A percentile compares a stretch with the other conserved stretches of the same genome.
Conservation (phyloP, 2,797 vertebrate genomes). For the Heteromormyrus szaboi region DNA sequence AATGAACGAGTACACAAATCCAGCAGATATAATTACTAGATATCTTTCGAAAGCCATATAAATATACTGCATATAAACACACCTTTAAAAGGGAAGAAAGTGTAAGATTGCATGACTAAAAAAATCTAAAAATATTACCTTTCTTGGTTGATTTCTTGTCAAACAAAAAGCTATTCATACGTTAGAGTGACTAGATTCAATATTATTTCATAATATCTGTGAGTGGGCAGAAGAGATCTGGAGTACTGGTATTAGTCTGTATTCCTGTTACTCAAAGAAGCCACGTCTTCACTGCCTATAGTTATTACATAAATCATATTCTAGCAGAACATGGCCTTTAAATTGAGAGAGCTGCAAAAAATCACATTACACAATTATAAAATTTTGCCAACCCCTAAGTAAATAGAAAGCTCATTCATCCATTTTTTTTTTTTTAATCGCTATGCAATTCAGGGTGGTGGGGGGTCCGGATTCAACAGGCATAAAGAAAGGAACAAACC, state of each 20-base stretch:
- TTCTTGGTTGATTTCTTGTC: not conserved
- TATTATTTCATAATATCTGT: conserved; percentile 21
- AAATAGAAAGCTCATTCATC: not conserved
- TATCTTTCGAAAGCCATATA: not conserved
- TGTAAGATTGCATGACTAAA: not conserved
- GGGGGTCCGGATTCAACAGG: not conserved
- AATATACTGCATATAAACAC: not conserved
- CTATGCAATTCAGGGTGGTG: not conserved
- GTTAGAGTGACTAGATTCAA: not conserved
- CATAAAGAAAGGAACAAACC: not conserved
- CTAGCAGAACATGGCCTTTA: not conserved
- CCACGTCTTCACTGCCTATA: not conserved
- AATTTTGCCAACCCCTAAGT: not conserved
- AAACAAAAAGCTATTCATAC: not conserved
- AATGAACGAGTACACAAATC: not conserved
- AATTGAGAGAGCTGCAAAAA: not conserved
- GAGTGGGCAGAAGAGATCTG: conserved; percentile 28
- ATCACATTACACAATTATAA: not conserved
- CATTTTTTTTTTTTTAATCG: not conserved
- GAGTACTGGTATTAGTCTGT: conserved; percentile 6
- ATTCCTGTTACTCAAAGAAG: not conserved
- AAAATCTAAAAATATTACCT: not conserved
- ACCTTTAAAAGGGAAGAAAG: not conserved
- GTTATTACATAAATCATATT: not conserved
- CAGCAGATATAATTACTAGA: not conserved